These are phyloP conservation scores for Shargacucullia verbasci DNA, from an alignment of 2,888 invertebrate genomes.

Conservation along the genomic window DNA sequence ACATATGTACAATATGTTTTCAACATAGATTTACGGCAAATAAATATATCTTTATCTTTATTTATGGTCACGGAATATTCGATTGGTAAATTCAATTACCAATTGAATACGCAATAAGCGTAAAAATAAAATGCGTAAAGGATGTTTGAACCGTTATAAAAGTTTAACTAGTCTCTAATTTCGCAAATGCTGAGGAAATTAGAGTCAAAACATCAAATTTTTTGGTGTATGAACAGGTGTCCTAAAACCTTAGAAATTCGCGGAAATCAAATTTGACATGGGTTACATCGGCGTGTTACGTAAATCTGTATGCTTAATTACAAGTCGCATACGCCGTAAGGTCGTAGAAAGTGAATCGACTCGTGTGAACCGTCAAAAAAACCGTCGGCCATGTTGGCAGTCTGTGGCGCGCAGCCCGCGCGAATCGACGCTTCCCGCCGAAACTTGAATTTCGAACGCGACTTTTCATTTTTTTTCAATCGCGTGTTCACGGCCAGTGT, in stretches of 20 bases:
- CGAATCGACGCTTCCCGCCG: constrained; percentile 83
- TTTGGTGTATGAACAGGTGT: constrained; percentile 27
- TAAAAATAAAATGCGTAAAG: neutral
- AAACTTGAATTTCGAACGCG: constrained; percentile 78
- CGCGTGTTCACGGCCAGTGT: constrained; percentile 76
- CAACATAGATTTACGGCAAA: too few species aligned
- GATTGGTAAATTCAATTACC: constrained; percentile 1
- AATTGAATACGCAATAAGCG: neutral
- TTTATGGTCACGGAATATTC: constrained; percentile 6
- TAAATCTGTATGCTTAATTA: constrained; percentile 87
- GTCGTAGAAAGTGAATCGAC: constrained; percentile 89
- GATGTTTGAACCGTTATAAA: constrained; percentile 22
- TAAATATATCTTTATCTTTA: too few species aligned
- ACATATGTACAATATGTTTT: too few species aligned
- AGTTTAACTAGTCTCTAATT: constrained; percentile 28
- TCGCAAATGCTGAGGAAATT: constrained; percentile 15
- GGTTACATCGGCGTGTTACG: constrained; percentile 85
- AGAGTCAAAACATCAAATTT: constrained; percentile 4
- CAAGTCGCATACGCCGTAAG: constrained; percentile 86
- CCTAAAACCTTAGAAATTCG: constrained; percentile 59
- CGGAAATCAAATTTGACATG: constrained; percentile 77
- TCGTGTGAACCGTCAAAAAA: constrained; percentile 89
- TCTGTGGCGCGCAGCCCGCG: constrained; percentile 83
- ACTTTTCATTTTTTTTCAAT: constrained; percentile 66
- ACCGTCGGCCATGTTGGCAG: constrained; percentile 85